Percentiles rank a stretch among this genome's conserved stretches.
These are phyloP conservation scores for Labeo catla DNA, from an alignment of 2,113 vertebrate genomes.

Conservation along the genomic window DNA sequence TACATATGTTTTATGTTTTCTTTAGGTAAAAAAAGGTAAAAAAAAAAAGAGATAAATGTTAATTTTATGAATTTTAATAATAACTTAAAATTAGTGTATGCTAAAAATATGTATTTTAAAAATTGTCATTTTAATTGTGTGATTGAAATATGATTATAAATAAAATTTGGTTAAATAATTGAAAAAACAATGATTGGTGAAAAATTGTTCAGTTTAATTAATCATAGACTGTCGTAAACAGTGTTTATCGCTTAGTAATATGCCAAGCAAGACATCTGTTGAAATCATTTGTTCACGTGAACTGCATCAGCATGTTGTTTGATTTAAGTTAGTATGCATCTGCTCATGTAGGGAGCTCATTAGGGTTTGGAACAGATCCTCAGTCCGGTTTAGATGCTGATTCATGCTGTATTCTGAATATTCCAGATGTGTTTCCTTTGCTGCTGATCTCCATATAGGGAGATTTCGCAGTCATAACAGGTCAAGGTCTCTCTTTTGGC, in stretches of 20 bases:
- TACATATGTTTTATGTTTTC: too few relatives aligned
- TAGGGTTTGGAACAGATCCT: background rate
- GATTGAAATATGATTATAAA: background rate
- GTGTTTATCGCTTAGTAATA: too few relatives aligned
- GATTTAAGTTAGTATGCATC: too few relatives aligned
- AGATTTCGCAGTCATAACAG: background rate
- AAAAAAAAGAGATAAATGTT: background rate
- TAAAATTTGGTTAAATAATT: background rate
- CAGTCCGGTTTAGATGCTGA: background rate
- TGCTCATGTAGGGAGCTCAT: too few relatives aligned
- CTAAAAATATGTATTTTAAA: background rate
- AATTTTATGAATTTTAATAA: background rate
- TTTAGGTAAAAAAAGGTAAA: too few relatives aligned
- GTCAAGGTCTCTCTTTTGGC: background rate
- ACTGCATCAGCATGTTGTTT: too few relatives aligned
- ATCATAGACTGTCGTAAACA: too few relatives aligned
- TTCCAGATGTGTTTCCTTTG: background rate
- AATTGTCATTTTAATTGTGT: background rate
- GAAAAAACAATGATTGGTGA: too few relatives aligned
- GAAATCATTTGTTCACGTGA: too few relatives aligned
- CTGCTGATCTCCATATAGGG: conserved; percentile 16
- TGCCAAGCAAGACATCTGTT: too few relatives aligned
- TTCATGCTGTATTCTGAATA: background rate
- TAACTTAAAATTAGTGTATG: too few relatives aligned
- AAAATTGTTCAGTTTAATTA: too few relatives aligned